A percentile compares a stretch with the other conserved stretches of the same genome.
phyloP scores from a whole-genome alignment of 1,140 invertebrate genomes.

The Lepidurus packardi region DNA sequence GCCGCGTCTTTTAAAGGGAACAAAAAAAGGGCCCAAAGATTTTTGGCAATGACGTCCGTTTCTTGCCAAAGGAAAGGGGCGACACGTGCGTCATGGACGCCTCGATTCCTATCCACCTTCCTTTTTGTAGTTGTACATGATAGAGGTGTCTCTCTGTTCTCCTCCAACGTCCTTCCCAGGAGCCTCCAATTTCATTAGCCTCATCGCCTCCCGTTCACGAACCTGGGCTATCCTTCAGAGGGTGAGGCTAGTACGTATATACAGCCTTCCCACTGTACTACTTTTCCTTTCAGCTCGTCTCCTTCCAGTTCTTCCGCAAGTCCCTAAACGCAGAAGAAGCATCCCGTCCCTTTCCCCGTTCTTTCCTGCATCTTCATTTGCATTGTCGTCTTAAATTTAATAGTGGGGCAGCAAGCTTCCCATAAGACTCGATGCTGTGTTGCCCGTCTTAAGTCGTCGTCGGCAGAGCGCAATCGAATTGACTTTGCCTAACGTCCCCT shows the following conservation, averaged over 20 bases:
- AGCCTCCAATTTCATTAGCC: not conserved
- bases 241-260: not conserved
- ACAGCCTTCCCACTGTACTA: not conserved
- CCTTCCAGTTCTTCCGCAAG: too few species aligned
- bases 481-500: not conserved
- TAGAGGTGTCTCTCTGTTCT: not conserved
- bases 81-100: not conserved
- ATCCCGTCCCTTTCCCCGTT: not conserved
- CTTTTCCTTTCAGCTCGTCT: too few species aligned
- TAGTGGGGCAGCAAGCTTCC: not conserved
- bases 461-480: conserved; percentile 1
- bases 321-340: too few species aligned
- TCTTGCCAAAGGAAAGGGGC: conserved; percentile 10
- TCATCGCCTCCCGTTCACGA: not conserved
- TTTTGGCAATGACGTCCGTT: not conserved
- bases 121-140: not conserved
- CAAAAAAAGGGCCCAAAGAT: not conserved
- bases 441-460: not conserved
- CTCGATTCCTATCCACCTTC: not conserved
- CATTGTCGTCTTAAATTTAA: not conserved
- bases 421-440: not conserved
- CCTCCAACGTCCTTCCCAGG: not conserved
- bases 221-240: not conserved
- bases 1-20: not conserved
- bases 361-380: not conserved